Evolutionary conservation across 2,113 vertebrate species (phyloP).

Genomic region (Protobothrops flavoviridis): DNA sequence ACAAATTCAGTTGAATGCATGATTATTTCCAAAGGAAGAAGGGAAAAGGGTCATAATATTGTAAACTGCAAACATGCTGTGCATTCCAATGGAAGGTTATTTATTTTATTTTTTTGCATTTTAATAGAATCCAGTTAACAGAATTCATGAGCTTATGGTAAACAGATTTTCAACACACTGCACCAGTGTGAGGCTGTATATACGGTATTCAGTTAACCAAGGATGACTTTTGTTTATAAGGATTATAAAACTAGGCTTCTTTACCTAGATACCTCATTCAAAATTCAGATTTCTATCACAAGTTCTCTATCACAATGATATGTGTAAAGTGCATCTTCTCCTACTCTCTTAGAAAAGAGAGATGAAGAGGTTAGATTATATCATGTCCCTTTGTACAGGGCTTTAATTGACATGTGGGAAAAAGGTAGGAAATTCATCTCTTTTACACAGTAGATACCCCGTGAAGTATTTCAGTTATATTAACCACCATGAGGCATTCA

Average conservation of each 20-base stretch:
- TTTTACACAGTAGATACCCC: neutral
- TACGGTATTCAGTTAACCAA: neutral
- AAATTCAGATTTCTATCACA: neutral
- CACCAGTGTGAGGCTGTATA: neutral
- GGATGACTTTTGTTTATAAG: neutral
- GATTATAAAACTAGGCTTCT: constrained; percentile 18
- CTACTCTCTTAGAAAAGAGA: neutral
- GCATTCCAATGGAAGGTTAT: constrained; percentile 43
- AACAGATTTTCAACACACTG: constrained; percentile 10
- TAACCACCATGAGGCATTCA: neutral
- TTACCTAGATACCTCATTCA: neutral
- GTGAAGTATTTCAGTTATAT: neutral
- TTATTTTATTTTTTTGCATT: constrained; percentile 24
- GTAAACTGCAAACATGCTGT: constrained; percentile 21
- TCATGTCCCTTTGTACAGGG: neutral
- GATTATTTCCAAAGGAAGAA: constrained; percentile 31
- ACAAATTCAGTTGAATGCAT: constrained; percentile 56
- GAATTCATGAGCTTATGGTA: constrained; percentile 47
- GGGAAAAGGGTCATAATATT: constrained; percentile 20
- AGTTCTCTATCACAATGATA: neutral
- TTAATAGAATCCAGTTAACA: constrained; percentile 53
- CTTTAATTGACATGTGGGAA: neutral
- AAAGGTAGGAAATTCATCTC: neutral
- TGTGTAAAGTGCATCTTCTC: neutral
- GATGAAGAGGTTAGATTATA: neutral